phyloP scores from a whole-genome alignment of 2,888 invertebrate species.

The Malachius bipustulatus region DNA sequence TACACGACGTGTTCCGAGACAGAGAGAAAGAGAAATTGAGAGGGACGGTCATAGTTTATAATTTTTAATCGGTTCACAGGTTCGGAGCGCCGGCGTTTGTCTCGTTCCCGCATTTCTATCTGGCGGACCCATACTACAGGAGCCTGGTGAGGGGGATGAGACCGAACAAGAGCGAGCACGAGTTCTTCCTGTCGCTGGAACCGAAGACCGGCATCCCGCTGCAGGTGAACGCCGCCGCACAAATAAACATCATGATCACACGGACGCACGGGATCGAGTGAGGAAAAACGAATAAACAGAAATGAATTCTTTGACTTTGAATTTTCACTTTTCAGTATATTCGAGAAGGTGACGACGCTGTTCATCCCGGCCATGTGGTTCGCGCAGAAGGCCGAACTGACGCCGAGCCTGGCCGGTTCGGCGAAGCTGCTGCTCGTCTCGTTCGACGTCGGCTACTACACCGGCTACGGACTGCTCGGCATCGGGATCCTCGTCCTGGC shows the following conservation, averaged over 20 bases:
- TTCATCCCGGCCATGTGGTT: slow-evolving; percentile 71
- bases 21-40: too few relatives aligned
- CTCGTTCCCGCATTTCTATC: slow-evolving; percentile 71
- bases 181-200: slow-evolving; percentile 56
- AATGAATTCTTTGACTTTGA: too few relatives aligned
- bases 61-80: slow-evolving; percentile 31
- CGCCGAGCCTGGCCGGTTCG: slow-evolving; percentile 44
- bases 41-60: too few relatives aligned
- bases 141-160: slow-evolving; percentile 52
- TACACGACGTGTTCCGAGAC: too few relatives aligned
- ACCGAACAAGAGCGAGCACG: slow-evolving; percentile 51
- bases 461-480: slow-evolving; percentile 42
- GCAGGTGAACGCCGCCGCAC: slow-evolving; percentile 57
- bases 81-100: slow-evolving; percentile 74
- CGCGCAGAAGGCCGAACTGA: slow-evolving; percentile 49
- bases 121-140: slow-evolving; percentile 55
- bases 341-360: slow-evolving; percentile 42
- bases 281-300: too few relatives aligned
- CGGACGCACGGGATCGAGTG: slow-evolving; percentile 44
- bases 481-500: slow-evolving; percentile 34
- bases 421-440: slow-evolving; percentile 44
- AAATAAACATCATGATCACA: slow-evolving; percentile 57
- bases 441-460: slow-evolving; percentile 42
- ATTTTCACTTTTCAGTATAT: slow-evolving; percentile 39
- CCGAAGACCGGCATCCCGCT: slow-evolving; percentile 71